Evolutionary conservation across 1,140 invertebrate species (phyloP).

Genomic region (Lordiphosa clarofinis): DNA sequence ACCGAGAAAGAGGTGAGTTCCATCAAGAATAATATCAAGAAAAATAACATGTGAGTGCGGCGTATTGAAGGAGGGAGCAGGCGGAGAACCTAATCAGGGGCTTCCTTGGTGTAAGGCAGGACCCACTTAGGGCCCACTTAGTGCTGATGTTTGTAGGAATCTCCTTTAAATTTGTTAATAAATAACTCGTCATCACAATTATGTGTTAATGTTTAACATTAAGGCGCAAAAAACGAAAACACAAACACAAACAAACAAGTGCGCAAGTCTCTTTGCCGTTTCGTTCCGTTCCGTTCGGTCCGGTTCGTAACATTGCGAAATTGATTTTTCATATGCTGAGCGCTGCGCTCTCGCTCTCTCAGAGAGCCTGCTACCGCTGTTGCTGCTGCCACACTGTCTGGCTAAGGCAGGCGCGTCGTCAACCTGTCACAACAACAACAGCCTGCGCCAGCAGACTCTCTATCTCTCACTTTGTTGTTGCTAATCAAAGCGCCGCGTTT

Average conservation of each 20-base stretch:
- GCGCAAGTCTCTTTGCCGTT: conserved; percentile 28
- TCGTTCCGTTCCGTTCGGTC: too few species aligned
- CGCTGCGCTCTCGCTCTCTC: conserved; percentile 12
- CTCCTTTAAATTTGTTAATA: conserved; percentile 11
- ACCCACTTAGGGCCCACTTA: too few species aligned
- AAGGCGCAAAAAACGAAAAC: conserved; percentile 32
- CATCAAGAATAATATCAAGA: too few species aligned
- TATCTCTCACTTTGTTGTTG: conserved; percentile 8
- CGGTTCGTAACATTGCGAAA: conserved; percentile 68
- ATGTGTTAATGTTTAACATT: conserved; percentile 1
- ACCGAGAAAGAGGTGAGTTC: too few species aligned
- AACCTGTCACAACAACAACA: conserved; percentile 60
- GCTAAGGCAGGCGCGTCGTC: conserved; percentile 48
- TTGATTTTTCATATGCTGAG: conserved; percentile 69
- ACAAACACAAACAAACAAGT: conserved; percentile 55
- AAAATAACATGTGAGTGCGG: too few species aligned
- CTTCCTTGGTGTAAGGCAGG: too few species aligned
- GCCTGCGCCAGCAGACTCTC: conserved; percentile 1
- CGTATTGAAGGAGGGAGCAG: too few species aligned
- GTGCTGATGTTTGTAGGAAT: neutral
- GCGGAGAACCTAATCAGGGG: too few species aligned
- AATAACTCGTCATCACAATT: conserved; percentile 1
- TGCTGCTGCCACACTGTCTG: conserved; percentile 64
- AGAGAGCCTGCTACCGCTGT: conserved; percentile 54
- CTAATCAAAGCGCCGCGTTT: conserved; percentile 69